Evolutionary conservation across 2,888 invertebrate genomes (phyloP), one percentile per base, ranked within the genome.

Genomic region (Acronicta alni): DNA sequence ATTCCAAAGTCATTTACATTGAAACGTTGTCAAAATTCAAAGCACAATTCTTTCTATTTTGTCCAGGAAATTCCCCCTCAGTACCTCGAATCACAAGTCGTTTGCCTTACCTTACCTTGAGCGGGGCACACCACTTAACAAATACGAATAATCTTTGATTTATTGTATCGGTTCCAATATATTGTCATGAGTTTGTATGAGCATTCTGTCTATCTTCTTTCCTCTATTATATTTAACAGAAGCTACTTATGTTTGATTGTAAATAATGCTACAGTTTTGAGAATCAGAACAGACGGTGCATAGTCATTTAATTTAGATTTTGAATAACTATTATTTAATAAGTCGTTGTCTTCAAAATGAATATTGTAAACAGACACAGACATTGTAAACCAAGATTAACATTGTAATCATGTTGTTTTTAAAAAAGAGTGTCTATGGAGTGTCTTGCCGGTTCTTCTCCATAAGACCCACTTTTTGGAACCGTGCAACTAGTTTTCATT

Each of bases 61-160:
- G 35, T 35, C 35, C n/a, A 3, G 5, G 1, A 3, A 12, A 35
- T 4, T 15, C n/a, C 12, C 15, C 10, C 18, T 8, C 12, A 32
- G 2, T 18, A 37, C 45, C 3, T 42, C 8, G 16, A 17, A 47
- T 17, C n/a, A 26, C 17, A 1, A n/a, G 20, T 17, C 23, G 14
- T 32, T 18, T 15, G 17, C 2, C 12, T 4, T 9, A 9, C 5
- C 12, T 4, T 38, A 54, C 46, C 46, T 54, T 38, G 10, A 5
- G 4, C 12, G 12, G 14, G 16, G 41, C 30, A 41, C 23, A 17
- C 35, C 57, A 54, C 66, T 57, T 46, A 53, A 43, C 60, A 52
- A 61, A 49, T 56, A 66, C 38, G 53, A 67, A 62, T 72, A 72
- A 62, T 52, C 57, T 57, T 37, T 54, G 51, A 69, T 57, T 57